Percentiles rank a stretch among this genome's conserved stretches.
These are phyloP conservation scores for Euura saliciscinereae DNA, from an alignment of 1,140 invertebrate genomes.

Conservation along the genomic window DNA sequence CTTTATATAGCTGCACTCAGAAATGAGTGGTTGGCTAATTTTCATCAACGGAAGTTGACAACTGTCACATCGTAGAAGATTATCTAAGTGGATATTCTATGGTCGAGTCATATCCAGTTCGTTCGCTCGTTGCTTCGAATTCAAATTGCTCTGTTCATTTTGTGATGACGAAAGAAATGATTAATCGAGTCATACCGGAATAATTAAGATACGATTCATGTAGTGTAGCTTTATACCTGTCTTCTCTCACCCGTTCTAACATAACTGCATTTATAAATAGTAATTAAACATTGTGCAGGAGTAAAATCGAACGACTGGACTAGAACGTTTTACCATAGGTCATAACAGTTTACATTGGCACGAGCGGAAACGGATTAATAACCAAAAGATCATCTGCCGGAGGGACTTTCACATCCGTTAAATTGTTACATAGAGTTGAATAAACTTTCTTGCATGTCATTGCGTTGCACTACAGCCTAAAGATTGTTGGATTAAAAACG, in stretches of 20 bases:
- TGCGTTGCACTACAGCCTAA: too few species aligned
- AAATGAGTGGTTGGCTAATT: background rate
- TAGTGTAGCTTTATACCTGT: background rate
- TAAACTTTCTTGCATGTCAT: too few species aligned
- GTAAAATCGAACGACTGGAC: too few species aligned
- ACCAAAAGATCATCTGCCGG: background rate
- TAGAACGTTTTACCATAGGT: too few species aligned
- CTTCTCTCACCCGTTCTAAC: background rate
- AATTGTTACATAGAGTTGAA: too few species aligned
- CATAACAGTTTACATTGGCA: background rate
- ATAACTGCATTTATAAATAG: background rate
- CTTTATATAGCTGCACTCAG: background rate
- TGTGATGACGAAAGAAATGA: background rate
- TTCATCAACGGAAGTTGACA: background rate
- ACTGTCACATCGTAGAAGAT: background rate
- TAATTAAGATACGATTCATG: background rate
- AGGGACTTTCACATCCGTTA: background rate
- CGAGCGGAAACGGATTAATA: conserved; percentile 1
- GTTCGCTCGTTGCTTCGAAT: background rate
- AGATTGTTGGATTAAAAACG: too few species aligned
- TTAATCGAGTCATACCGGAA: background rate
- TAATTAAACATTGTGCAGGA: background rate
- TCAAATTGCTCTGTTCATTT: background rate
- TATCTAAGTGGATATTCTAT: background rate
- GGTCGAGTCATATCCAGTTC: too few species aligned